Percentiles rank a stretch among this genome's conserved stretches.
Evolutionary conservation across 2,113 vertebrate species (phyloP).

Genomic region (Panthera tigris): DNA sequence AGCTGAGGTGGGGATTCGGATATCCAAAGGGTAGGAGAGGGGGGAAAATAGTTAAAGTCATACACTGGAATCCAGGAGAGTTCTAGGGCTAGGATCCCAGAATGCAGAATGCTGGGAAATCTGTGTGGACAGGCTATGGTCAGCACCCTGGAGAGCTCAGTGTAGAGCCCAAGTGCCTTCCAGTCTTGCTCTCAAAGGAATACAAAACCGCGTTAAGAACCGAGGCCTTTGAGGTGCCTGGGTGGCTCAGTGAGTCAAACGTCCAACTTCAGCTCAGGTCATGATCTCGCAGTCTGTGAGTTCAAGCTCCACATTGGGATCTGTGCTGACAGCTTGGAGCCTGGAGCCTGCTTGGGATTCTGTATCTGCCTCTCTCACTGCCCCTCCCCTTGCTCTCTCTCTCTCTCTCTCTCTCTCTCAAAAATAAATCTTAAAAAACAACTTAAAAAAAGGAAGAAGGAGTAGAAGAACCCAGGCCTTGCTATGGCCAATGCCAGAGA

Average conservation of each 20-base stretch:
- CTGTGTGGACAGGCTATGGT: neutral
- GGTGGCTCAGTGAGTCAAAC: too few relatives aligned
- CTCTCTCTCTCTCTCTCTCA: too few relatives aligned
- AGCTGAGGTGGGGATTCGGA: neutral
- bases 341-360: too few relatives aligned
- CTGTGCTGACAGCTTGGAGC: too few relatives aligned
- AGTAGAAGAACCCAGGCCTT: neutral
- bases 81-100: neutral
- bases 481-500: neutral
- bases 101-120: neutral
- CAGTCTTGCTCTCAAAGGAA: neutral
- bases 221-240: too few relatives aligned
- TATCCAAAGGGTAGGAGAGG: neutral
- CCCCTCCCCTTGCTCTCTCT: too few relatives aligned
- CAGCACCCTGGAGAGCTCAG: conserved; percentile 22
- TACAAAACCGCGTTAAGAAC: neutral
- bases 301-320: too few relatives aligned
- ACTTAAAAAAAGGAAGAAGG: too few relatives aligned
- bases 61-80: neutral
- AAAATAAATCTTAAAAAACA: too few relatives aligned
- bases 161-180: fast-evolving
- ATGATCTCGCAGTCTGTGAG: too few relatives aligned
- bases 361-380: too few relatives aligned
- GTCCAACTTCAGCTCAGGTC: too few relatives aligned
- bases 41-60: neutral